A percentile compares a stretch with the other conserved stretches of the same genome.
phyloP scores from a whole-genome alignment of 2,797 vertebrate genomes.

The Centropyge bicolor region DNA sequence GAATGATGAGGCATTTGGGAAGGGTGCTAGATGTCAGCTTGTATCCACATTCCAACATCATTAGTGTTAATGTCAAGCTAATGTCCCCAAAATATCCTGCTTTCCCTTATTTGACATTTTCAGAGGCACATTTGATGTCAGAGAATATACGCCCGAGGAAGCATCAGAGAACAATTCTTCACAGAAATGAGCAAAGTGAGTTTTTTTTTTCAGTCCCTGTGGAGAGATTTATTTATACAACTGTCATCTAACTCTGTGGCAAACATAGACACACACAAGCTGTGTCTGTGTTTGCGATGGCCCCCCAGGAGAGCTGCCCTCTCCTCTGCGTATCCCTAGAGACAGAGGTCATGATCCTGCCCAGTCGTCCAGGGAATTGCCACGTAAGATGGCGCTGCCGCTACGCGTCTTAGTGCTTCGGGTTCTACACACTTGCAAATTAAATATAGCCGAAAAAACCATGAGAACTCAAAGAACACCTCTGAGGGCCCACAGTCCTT shows the following conservation, averaged over 20 bases:
- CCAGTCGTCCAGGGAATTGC: constrained; percentile 15
- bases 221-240: constrained; percentile 75
- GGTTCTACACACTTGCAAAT: constrained; percentile 20
- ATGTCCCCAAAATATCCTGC: constrained; percentile 51
- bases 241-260: constrained; percentile 57
- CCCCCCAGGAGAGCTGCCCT: constrained; percentile 22
- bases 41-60: constrained; percentile 52
- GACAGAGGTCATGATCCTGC: constrained; percentile 30
- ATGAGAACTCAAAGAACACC: constrained; percentile 29
- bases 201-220: constrained; percentile 60
- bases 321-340: constrained; percentile 12
- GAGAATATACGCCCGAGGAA: constrained; percentile 37
- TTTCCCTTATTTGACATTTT: constrained; percentile 59
- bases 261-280: background rate
- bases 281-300: background rate
- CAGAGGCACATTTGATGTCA: constrained; percentile 51
- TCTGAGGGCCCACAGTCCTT: background rate
- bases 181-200: constrained; percentile 57
- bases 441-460: constrained; percentile 40
- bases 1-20: constrained; percentile 34
- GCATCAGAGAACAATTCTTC: constrained; percentile 51
- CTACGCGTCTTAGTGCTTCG: background rate
- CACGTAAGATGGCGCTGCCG: background rate
- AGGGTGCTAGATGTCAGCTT: constrained; percentile 44
- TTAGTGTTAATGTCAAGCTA: constrained; percentile 66